Evolutionary conservation across 1,140 invertebrate genomes (phyloP), one percentile per base, ranked within the genome.

Genomic region (Drusus annulatus): DNA sequence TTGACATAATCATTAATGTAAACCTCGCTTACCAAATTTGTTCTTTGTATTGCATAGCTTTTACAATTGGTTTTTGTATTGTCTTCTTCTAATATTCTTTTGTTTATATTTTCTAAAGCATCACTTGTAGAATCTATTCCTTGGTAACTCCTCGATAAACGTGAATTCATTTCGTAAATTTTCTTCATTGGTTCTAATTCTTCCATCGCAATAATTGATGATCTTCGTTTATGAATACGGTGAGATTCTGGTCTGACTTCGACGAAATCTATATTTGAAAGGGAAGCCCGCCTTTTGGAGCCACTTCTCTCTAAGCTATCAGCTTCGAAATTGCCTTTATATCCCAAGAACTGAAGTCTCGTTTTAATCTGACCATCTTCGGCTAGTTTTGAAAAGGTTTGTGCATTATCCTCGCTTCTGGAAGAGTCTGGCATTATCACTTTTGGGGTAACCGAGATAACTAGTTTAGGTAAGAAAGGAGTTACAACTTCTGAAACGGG

Each of bases 221-320:
- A 81, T 56, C 83, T 78, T 36, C 80, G 80, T 69, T 79, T 84
- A 21, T 75, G 74, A n/a, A 1, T 68, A 25, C 63, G 63, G 6
- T 83, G 76, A 62, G 51, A 19, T 25, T 80, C 80, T 4, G 51
- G n/a, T 23, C 31, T 63, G 52, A 80, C 63, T n/a, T 74, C 75
- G 51, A 45, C 25, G 23, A 54, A 76, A 76, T 84, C 78, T 31
- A 84, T 28, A 74, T 81, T 79, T 0, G 83, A 78, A 28, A 84
- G 56, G 10, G 83, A 84, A 15, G 83, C 83, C 58, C 88, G 87
- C 79, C 87, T 88, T 36, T 85, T 87, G 4, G 84, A 84, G 63
- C 90, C 89, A 62, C 78, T 86, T 79, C 93, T 91, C 85, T 96
- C 95, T 74, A 96, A 88, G 86, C 95, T 96, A 80, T 96, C 95